phyloP scores from a whole-genome alignment of 2,888 invertebrate species.

The Morpho helenor region DNA sequence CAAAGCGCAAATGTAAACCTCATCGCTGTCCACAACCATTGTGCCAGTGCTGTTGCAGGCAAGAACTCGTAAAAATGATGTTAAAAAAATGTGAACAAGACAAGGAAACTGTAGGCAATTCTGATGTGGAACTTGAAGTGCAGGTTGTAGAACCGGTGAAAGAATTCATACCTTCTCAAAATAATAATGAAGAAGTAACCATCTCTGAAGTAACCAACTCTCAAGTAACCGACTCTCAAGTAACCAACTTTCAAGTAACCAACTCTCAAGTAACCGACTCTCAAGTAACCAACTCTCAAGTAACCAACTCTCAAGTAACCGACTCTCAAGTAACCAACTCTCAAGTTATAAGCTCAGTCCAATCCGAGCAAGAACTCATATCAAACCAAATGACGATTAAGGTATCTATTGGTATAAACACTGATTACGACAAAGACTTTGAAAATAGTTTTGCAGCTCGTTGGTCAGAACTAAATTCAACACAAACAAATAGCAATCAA shows the following conservation, averaged over 20 bases:
- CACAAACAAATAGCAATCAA: not conserved
- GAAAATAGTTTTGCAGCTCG: constrained; percentile 8
- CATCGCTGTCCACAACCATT: constrained; percentile 30
- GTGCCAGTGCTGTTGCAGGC: constrained; percentile 46
- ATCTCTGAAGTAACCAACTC: no score
- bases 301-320: no score
- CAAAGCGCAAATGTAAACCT: constrained; percentile 11
- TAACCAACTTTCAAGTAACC: no score
- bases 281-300: no score
- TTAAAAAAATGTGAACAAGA: not conserved
- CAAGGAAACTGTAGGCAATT: no score
- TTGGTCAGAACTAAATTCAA: not conserved
- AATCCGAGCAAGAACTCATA: no score
- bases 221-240: no score
- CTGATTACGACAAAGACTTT: constrained; percentile 16
- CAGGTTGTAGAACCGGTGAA: not conserved
- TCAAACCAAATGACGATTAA: not conserved
- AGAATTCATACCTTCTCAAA: not conserved
- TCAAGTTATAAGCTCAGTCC: no score
- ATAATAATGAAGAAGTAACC: not conserved
- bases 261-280: no score
- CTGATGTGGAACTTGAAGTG: no score
- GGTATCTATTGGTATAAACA: constrained; percentile 11
- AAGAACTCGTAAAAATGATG: constrained; percentile 6
- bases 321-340: no score